Conservation (phyloP, 2,113 vertebrate species). For the Elgaria multicarinata region DNA sequence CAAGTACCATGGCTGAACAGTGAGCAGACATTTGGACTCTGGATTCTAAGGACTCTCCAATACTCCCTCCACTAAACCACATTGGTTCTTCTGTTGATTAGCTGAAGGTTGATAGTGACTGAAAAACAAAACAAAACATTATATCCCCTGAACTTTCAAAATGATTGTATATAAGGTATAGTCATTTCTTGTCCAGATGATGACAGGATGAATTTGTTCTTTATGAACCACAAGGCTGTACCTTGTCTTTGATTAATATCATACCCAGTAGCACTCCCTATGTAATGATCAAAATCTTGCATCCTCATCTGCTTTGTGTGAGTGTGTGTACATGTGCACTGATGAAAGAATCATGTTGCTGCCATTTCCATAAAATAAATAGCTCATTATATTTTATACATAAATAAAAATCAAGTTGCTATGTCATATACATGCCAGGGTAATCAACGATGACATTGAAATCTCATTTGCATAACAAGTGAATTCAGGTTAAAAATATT, state of each 20-base stretch:
- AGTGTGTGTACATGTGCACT: background rate
- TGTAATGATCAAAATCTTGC: slow-evolving; percentile 10
- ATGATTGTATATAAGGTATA: background rate
- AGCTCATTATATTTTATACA: slow-evolving; percentile 24
- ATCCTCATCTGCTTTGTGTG: background rate
- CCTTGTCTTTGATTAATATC: slow-evolving; percentile 35
- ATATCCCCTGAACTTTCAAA: background rate
- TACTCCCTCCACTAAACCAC: too few species aligned
- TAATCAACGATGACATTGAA: slow-evolving; percentile 30
- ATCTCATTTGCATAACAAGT: slow-evolving; percentile 46
- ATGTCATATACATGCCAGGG: slow-evolving; percentile 18
- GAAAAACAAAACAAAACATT: slow-evolving; percentile 1
- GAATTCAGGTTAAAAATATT: slow-evolving; percentile 42
- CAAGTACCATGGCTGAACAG: too few species aligned
- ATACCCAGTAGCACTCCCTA: background rate
- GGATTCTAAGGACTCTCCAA: too few species aligned
- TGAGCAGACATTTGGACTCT: too few species aligned
- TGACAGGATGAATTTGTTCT: background rate
- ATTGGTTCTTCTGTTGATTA: background rate
- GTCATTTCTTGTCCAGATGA: background rate
- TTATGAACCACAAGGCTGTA: background rate
- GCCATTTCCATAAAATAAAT: slow-evolving; percentile 33
- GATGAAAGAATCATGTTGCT: slow-evolving; percentile 17
- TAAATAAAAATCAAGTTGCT: slow-evolving; percentile 15
- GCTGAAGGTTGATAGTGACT: background rate